Conservation (phyloP, 2,888 invertebrate genomes). For the Eumacrocentrus americanus region DNA sequence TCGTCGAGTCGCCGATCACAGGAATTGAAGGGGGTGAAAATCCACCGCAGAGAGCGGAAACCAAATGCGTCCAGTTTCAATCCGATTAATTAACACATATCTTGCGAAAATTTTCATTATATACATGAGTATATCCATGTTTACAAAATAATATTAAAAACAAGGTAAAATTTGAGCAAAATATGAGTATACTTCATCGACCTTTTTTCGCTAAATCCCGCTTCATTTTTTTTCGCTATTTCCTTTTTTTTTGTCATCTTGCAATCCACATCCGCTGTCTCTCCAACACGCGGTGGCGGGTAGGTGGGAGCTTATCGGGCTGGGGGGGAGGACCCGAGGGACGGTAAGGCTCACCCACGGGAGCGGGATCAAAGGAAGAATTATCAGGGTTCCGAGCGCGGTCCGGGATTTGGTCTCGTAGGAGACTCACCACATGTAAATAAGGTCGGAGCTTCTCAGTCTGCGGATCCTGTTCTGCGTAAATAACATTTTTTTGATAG, state of each 20-base stretch:
- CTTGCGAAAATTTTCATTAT: too few species aligned
- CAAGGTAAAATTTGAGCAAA: too few species aligned
- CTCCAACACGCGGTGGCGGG: constrained; percentile 3
- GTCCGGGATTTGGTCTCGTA: constrained; percentile 61
- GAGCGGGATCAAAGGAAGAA: constrained; percentile 62
- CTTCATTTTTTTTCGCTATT: too few species aligned
- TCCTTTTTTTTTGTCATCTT: constrained; percentile 2
- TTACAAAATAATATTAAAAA: too few species aligned
- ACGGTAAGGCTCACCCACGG: constrained; percentile 44
- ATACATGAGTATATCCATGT: too few species aligned
- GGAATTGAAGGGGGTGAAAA: too few species aligned
- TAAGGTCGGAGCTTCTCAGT: constrained; percentile 57
- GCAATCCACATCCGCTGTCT: neutral
- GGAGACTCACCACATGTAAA: constrained; percentile 63
- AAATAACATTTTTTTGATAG: constrained; percentile 62
- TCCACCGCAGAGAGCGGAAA: too few species aligned
- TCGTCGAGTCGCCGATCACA: too few species aligned
- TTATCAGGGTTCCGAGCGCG: constrained; percentile 60
- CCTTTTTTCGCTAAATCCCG: too few species aligned
- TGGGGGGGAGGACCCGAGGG: constrained; percentile 19
- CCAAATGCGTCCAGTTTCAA: too few species aligned
- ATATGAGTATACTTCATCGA: too few species aligned
- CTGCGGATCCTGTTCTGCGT: constrained; percentile 46
- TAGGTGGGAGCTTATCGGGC: constrained; percentile 26
- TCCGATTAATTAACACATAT: too few species aligned